Conservation (phyloP, 1,140 invertebrate genomes). For the Zaprionus camerounensis region DNA sequence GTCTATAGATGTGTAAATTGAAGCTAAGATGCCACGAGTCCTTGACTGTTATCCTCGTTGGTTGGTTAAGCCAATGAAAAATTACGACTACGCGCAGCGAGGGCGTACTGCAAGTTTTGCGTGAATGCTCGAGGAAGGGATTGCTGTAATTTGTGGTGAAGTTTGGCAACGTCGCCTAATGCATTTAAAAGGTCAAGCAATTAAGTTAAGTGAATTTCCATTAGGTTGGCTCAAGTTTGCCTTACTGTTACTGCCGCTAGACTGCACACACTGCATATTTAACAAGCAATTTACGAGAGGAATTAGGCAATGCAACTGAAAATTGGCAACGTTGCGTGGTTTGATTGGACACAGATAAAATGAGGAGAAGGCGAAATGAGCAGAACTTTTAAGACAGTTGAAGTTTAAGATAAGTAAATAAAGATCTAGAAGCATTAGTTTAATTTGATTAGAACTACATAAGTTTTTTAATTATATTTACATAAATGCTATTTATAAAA, state of each 20-base stretch:
- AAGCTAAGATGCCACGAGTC: slow-evolving; percentile 38
- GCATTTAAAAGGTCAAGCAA: slow-evolving; percentile 52
- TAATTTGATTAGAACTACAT: too few species aligned
- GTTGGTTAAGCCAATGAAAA: slow-evolving; percentile 40
- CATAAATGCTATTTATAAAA: too few species aligned
- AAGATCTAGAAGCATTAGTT: too few species aligned
- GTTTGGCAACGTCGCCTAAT: slow-evolving; percentile 65
- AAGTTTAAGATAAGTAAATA: neutral
- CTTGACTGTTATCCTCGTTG: slow-evolving; percentile 2
- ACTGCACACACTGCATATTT: slow-evolving; percentile 14
- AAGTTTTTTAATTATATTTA: too few species aligned
- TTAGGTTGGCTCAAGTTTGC: slow-evolving; percentile 19
- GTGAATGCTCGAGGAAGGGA: slow-evolving; percentile 40
- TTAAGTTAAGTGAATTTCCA: slow-evolving; percentile 54
- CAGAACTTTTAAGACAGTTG: neutral
- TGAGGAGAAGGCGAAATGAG: neutral
- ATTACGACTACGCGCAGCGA: slow-evolving; percentile 14
- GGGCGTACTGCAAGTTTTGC: slow-evolving; percentile 30
- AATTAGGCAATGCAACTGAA: neutral
- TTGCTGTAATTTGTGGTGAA: slow-evolving; percentile 40
- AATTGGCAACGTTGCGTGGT: slow-evolving; percentile 3
- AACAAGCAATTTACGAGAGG: neutral
- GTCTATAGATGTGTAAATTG: slow-evolving; percentile 44
- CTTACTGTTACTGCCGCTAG: slow-evolving; percentile 6
- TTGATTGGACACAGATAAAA: neutral